Evolutionary conservation across 1,140 invertebrate genomes (phyloP), one percentile per base, ranked within the genome.

Genomic region (Penaeus japonicus): DNA sequence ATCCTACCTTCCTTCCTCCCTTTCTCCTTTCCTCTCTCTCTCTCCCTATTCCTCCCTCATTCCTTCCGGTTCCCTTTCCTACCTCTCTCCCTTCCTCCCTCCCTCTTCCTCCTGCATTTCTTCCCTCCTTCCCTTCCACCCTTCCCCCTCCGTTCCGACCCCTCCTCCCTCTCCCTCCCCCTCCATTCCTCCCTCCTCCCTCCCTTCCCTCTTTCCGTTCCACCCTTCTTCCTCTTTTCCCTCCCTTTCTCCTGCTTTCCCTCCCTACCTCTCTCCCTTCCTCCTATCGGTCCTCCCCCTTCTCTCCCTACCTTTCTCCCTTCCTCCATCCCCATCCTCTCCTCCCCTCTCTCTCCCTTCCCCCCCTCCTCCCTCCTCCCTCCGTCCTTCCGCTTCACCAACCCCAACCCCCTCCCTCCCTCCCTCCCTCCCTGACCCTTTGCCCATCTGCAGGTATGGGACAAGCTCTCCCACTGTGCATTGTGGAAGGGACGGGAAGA

Each of bases 361-460:
- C 5, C 30, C n/a, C 12, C 27, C 30, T 1, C 73, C 30, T 22
- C 62, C n/a, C 5, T 70, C 30, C 7, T 20, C 15, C 62, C 4
- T 20, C 27, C 27, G 0, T 27, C 10, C 73, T 4, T 4, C 27
- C 12, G 24, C 39, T 17, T 77, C 35, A 17, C 39, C n/a, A 18
- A 54, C 79, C 55, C 79, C 55, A 39, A 27, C 79, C 55, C 79
- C 55, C 79, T 81, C 79, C 55, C 79, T 81, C 79, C 55, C 79
- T 81, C 79, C 57, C 79, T 82, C 79, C 57, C 79, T 82, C 79
- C 30, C 79, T 59, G 47, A 15, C 79, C 30, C 54, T 59, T 54
- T 57, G 27, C 57, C 53, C 30, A 30, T 82, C 79, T 82, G 39
- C 57, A 27, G 53, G 47, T 55, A 27, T 20, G 47, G 10, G 24